Percentiles rank a stretch among this genome's conserved stretches.
phyloP scores from a whole-genome alignment of 2,797 vertebrate genomes.

The Streptopelia turtur region DNA sequence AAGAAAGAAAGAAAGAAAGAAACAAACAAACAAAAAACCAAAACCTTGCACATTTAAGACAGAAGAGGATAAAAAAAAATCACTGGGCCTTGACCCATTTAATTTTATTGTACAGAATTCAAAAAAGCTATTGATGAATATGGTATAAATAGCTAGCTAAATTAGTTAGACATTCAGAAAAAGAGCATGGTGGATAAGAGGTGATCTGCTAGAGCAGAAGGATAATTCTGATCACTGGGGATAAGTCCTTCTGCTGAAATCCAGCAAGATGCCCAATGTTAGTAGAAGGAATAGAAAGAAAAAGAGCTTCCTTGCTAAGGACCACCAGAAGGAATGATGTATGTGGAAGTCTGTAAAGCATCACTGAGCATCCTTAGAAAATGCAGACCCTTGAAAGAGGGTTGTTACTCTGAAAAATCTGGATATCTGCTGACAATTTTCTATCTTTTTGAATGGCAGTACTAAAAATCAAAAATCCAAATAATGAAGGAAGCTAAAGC shows the following conservation, averaged over 20 bases:
- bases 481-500: background rate
- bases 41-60: background rate
- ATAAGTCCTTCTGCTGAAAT: constrained; percentile 1
- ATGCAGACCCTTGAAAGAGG: background rate
- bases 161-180: background rate
- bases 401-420: background rate
- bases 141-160: background rate
- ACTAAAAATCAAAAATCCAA: background rate
- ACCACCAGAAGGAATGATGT: background rate
- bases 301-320: background rate
- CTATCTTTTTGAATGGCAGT: background rate
- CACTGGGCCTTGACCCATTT: background rate
- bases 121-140: background rate
- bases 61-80: background rate
- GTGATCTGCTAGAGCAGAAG: background rate
- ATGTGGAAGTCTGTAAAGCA: background rate
- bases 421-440: background rate
- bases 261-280: background rate
- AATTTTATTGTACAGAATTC: background rate
- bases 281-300: background rate
- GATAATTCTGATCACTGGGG: background rate
- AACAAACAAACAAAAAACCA: background rate
- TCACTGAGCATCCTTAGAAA: background rate
- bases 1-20: no score
- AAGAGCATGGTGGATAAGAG: background rate